A percentile compares a stretch with the other conserved stretches of the same genome.
Evolutionary conservation across 64 coral and sea anemone species (phyloP).

Genomic region (Pocillopora damicornis): DNA sequence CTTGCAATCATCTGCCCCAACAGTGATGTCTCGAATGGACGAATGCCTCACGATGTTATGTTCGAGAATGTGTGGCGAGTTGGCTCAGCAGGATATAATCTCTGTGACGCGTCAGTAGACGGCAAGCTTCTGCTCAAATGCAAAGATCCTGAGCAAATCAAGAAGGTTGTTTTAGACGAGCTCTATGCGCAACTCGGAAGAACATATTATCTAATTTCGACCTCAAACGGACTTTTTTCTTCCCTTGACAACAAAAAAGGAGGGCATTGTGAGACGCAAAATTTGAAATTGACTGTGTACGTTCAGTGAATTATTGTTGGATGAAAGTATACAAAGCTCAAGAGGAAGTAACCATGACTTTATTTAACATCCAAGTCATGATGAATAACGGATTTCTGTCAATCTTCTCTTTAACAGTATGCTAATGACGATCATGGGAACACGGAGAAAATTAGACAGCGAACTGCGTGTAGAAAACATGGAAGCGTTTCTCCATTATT

Average conservation of each 20-base stretch:
- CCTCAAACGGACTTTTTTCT: conserved; percentile 19
- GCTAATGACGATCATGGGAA: too few species aligned
- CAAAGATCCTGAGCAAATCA: conserved; percentile 22
- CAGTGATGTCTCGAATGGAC: neutral
- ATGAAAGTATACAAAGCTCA: neutral
- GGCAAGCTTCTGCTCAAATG: conserved; percentile 21
- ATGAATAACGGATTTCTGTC: too few species aligned
- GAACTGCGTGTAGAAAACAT: too few species aligned
- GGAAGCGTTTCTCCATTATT: too few species aligned
- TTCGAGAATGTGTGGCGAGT: conserved; percentile 25
- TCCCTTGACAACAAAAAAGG: conserved; percentile 18
- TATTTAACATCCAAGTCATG: too few species aligned
- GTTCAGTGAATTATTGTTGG: neutral
- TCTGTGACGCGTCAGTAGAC: conserved; percentile 1
- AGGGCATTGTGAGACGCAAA: conserved; percentile 10
- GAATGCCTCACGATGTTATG: conserved; percentile 3
- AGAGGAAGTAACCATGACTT: neutral
- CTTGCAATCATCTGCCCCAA: neutral
- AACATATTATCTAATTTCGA: conserved; percentile 28
- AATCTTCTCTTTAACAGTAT: too few species aligned
- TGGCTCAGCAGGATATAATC: neutral
- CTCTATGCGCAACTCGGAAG: conserved; percentile 10
- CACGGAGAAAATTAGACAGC: too few species aligned
- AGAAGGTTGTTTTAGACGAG: neutral
- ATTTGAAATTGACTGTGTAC: conserved; percentile 20